phyloP scores from a whole-genome alignment of 2,797 vertebrate species.

The Onychomys arenicola region DNA sequence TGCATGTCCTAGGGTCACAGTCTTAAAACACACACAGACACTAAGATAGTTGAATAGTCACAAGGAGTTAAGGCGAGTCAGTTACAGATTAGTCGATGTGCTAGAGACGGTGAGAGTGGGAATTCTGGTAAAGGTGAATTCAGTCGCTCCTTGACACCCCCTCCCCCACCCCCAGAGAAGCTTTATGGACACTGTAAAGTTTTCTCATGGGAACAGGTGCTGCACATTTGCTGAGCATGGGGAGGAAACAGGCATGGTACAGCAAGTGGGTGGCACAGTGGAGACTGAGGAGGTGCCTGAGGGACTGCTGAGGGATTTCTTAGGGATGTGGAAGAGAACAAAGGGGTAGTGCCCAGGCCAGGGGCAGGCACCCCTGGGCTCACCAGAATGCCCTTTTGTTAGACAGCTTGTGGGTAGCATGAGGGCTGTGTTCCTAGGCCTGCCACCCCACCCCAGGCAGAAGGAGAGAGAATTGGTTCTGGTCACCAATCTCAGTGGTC shows the following conservation, averaged over 20 bases:
- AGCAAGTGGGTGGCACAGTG: background rate
- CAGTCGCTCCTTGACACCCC: background rate
- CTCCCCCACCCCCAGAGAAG: background rate
- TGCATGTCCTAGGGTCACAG: background rate
- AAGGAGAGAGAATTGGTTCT: background rate
- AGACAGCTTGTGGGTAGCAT: fast-evolving
- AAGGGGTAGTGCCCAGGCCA: background rate
- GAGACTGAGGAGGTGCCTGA: background rate
- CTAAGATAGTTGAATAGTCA: background rate
- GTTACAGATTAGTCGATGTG: background rate
- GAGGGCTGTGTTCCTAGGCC: background rate
- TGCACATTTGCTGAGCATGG: background rate
- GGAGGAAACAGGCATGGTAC: background rate
- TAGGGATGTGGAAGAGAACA: background rate
- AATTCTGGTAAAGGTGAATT: background rate
- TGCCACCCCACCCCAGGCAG: background rate
- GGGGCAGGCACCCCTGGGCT: background rate
- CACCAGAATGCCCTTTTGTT: background rate
- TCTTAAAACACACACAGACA: background rate
- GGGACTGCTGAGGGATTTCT: background rate
- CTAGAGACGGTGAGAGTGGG: background rate
- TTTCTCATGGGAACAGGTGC: background rate
- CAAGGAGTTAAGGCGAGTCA: background rate
- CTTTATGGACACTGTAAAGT: background rate
- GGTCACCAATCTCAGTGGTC: background rate